Evolutionary conservation across 2,888 invertebrate species (phyloP).

Genomic region (Melipona bicolor): DNA sequence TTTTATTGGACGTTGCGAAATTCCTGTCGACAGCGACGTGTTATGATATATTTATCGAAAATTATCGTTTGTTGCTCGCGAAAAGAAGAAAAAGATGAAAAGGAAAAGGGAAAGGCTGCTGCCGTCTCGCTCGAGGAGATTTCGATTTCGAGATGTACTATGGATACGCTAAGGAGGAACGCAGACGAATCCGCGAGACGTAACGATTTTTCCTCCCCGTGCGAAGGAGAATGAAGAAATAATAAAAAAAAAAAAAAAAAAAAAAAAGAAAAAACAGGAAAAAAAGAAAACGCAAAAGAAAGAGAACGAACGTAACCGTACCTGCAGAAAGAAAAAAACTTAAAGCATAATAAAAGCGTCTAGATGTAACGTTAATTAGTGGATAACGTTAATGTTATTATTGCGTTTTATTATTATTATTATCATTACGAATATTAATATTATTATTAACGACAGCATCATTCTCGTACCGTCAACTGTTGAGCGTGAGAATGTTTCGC

Average conservation of each 20-base stretch:
- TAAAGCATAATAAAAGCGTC: slow-evolving; percentile 73
- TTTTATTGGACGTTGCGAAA: slow-evolving; percentile 44
- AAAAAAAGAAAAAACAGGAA: slow-evolving; percentile 48
- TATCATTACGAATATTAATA: slow-evolving; percentile 62
- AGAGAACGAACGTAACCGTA: slow-evolving; percentile 67
- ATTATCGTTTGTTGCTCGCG: slow-evolving; percentile 46
- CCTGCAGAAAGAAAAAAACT: slow-evolving; percentile 72
- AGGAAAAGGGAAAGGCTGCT: neutral
- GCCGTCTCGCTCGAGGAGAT: neutral
- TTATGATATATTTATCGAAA: slow-evolving; percentile 44
- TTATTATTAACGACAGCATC: slow-evolving; percentile 39
- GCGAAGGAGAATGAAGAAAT: neutral
- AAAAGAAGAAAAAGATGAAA: neutral
- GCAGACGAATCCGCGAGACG: neutral
- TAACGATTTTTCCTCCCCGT: slow-evolving; percentile 8
- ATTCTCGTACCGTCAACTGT: slow-evolving; percentile 60
- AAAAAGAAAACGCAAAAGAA: slow-evolving; percentile 2
- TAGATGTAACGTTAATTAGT: slow-evolving; percentile 76
- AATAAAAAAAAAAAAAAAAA: neutral
- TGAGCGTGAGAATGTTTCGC: slow-evolving; percentile 55
- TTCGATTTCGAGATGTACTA: too few relatives aligned
- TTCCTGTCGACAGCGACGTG: slow-evolving; percentile 34
- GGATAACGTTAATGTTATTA: slow-evolving; percentile 71
- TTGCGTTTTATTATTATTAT: slow-evolving; percentile 62
- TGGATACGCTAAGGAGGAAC: neutral